Base-by-base conservation (phyloP, 2,797 vertebrate genomes). In the Alectoris magna region DNA sequence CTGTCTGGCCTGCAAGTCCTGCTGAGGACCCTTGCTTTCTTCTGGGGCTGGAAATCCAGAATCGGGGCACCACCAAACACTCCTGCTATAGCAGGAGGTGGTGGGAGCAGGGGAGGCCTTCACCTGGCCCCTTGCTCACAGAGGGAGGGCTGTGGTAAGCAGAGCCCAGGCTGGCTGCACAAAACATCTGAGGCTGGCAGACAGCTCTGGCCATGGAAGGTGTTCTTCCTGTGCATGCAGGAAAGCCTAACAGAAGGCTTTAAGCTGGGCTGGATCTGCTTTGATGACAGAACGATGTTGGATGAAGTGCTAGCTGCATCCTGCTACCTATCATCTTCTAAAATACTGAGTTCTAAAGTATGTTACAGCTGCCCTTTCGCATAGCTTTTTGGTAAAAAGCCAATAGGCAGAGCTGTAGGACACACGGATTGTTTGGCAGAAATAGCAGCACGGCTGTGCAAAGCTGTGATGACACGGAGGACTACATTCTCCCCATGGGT, bases 401-500 rank as follows among this genome's bases (percentile, higher is more conserved):
- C 27, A 14, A 5, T 8, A 27, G 43, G 43, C 36, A 44, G 39
- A 3, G 24, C 18, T n/a, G 29, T 44, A 63, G 39, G 76, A 21
- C 5, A 36, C 7, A 7, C 0, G 14, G 48, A 44, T 56, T n/a
- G 18, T 19, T 5, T 9, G 44, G 46, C 59, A 88, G 74, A 81
- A 72, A 39, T 5, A 72, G 0, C 9, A n/a, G 23, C 0, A 0
- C 11, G 24, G 15, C 39, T 81, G 74, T 67, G 36, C 70, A 38
- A 34, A 79, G 13, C 3, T 36, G 36, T 55, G 56, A 31, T 55
- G 76, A 34, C 4, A 34, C 4, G 44, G n/a, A 64, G 18, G 18
- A 70, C 44, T 13, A 7, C 5, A 2, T 11, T 9, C 12, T 62
- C 59, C 23, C 27, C 0, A 1, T 63, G 46, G 83, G 53, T 1